Percentiles rank a stretch among this genome's conserved stretches.
Evolutionary conservation across 2,113 vertebrate genomes (phyloP).

Genomic region (Amblyornis subalaris): DNA sequence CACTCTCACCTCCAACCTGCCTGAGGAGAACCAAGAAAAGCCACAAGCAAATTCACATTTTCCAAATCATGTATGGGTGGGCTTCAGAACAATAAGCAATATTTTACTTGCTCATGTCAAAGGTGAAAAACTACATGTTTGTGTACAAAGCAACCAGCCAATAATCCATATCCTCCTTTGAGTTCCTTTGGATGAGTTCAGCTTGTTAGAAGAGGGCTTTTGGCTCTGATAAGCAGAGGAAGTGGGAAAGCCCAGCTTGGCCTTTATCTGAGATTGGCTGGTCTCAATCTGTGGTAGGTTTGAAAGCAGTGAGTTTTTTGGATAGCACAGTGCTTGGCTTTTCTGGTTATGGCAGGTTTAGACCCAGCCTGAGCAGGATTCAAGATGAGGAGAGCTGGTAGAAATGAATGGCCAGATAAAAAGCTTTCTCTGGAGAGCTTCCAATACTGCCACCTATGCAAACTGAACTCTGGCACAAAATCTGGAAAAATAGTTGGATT

Average conservation of each 20-base stretch:
- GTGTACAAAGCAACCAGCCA: neutral
- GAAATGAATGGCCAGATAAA: conserved; percentile 21
- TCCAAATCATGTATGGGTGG: neutral
- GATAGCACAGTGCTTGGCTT: neutral
- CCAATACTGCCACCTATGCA: conserved; percentile 49
- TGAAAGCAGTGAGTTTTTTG: neutral
- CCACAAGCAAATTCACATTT: neutral
- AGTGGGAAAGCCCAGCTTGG: neutral
- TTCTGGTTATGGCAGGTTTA: neutral
- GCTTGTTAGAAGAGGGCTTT: neutral
- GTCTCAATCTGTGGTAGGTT: neutral
- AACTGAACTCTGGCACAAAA: conserved; percentile 35
- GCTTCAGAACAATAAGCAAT: neutral
- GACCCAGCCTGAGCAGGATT: neutral
- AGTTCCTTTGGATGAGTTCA: neutral
- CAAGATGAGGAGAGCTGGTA: neutral
- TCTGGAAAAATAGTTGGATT: conserved; percentile 1
- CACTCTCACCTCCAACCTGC: neutral
- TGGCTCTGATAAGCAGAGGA: neutral
- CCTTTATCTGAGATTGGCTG: neutral
- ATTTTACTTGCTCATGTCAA: neutral
- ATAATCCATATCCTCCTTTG: neutral
- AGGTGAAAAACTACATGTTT: neutral
- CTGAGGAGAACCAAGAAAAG: neutral
- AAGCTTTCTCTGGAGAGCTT: conserved; percentile 27